Percentiles rank a stretch among this genome's conserved stretches.
These are phyloP conservation scores for Lasioglossum leucozonium DNA, from an alignment of 2,888 invertebrate genomes.

Conservation along the genomic window DNA sequence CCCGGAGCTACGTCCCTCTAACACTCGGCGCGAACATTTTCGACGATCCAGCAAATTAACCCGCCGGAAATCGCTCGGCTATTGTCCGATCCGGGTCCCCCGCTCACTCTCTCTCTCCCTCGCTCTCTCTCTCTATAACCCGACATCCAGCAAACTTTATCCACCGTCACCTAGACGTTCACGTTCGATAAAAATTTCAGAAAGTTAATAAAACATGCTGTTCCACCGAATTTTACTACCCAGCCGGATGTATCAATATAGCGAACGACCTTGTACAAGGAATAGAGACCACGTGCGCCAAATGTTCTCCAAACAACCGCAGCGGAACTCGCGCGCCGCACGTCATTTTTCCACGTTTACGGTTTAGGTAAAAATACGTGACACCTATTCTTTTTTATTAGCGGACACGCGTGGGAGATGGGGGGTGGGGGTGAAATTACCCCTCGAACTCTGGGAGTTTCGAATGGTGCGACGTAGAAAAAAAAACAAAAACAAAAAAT, in stretches of 20 bases:
- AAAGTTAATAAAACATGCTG: background rate
- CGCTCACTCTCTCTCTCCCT: too few species aligned
- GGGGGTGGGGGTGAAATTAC: background rate
- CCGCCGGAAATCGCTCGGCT: constrained; percentile 6
- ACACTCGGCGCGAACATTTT: constrained; percentile 2
- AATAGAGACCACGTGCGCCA: background rate
- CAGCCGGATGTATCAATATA: background rate
- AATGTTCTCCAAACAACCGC: background rate
- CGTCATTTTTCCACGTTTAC: background rate
- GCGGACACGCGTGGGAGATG: background rate
- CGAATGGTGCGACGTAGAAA: background rate
- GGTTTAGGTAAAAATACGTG: background rate
- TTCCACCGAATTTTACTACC: background rate
- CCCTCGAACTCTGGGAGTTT: background rate
- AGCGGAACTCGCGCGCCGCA: background rate
- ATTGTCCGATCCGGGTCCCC: background rate
- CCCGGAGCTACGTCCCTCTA: background rate
- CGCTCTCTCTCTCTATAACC: background rate
- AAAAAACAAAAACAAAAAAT: too few species aligned
- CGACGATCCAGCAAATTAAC: constrained; percentile 30
- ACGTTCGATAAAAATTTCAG: background rate
- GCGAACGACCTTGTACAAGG: background rate
- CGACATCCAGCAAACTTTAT: background rate
- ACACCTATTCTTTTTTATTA: background rate
- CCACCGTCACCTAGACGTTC: background rate